These are phyloP conservation scores for Pomacea maculata DNA, from an alignment of 1,140 invertebrate species.

Conservation along the genomic window DNA sequence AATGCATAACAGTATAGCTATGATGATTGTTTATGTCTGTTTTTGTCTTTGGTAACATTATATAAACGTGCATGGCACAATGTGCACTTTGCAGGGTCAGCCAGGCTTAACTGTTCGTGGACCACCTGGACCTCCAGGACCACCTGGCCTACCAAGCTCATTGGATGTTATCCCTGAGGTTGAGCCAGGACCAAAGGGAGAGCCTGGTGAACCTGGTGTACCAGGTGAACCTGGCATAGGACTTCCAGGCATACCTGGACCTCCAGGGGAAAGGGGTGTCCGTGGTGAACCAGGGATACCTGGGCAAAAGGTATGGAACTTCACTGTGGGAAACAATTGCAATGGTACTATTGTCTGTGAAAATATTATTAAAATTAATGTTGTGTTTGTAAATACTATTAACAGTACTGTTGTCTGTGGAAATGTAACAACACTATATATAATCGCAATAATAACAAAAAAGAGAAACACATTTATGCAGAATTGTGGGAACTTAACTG, in stretches of 20 bases:
- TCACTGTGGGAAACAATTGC: too few relatives aligned
- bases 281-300: conserved; percentile 16
- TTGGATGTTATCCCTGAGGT: conserved; percentile 30
- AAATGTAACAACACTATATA: too few relatives aligned
- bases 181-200: conserved; percentile 23
- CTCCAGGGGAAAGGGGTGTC: conserved; percentile 35
- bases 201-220: conserved; percentile 27
- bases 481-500: background rate
- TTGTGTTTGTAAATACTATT: too few relatives aligned
- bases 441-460: too few relatives aligned
- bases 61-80: background rate
- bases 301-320: conserved; percentile 21
- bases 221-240: conserved; percentile 37
- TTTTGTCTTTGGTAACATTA: background rate
- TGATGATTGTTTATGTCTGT: too few relatives aligned
- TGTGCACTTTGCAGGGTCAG: conserved; percentile 20
- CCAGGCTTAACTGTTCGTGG: conserved; percentile 33
- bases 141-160: conserved; percentile 29
- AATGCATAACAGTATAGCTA: too few relatives aligned
- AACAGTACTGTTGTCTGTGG: too few relatives aligned
- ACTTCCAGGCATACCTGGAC: conserved; percentile 66
- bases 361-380: too few relatives aligned
- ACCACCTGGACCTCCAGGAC: conserved; percentile 32
- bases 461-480: background rate
- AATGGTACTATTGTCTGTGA: too few relatives aligned